Evolutionary conservation across 2,113 vertebrate species (phyloP).

Genomic region (Oncorhynchus keta): DNA sequence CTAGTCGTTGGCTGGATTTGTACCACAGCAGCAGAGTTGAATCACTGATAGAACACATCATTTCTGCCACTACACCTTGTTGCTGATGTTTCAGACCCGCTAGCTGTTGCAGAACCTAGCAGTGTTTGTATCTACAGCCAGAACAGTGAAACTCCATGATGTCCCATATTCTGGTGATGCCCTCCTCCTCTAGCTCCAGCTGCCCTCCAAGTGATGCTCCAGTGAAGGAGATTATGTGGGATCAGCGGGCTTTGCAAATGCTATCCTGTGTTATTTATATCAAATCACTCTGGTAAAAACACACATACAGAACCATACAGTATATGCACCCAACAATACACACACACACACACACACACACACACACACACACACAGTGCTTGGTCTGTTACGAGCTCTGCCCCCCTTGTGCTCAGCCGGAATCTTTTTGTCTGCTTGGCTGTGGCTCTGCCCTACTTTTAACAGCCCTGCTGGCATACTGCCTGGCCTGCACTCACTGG

Average conservation of each 20-base stretch:
- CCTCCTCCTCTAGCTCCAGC: constrained; percentile 3
- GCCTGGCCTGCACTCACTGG: constrained; percentile 43
- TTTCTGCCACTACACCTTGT: too few relatives aligned
- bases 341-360: constrained; percentile 1
- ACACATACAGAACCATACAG: neutral
- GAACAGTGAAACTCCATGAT: too few relatives aligned
- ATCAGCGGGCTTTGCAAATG: constrained; percentile 41
- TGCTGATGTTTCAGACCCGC: too few relatives aligned
- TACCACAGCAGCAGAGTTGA: too few relatives aligned
- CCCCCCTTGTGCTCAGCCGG: constrained; percentile 19
- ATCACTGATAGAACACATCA: too few relatives aligned
- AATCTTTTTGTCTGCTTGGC: constrained; percentile 57
- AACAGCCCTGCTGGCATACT: constrained; percentile 40
- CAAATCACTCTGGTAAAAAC: neutral
- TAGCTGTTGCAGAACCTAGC: too few relatives aligned
- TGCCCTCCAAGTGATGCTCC: constrained; percentile 21
- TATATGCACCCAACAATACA: neutral
- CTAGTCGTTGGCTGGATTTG: too few relatives aligned
- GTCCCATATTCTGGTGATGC: too few relatives aligned
- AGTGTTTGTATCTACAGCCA: too few relatives aligned
- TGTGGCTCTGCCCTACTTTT: constrained; percentile 68
- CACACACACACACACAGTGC: neutral
- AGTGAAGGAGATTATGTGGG: constrained; percentile 49
- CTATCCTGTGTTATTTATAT: constrained; percentile 19
- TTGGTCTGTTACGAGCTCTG: neutral